These are phyloP conservation scores for Prunella strophiata DNA, from an alignment of 2,797 vertebrate species.

Conservation along the genomic window DNA sequence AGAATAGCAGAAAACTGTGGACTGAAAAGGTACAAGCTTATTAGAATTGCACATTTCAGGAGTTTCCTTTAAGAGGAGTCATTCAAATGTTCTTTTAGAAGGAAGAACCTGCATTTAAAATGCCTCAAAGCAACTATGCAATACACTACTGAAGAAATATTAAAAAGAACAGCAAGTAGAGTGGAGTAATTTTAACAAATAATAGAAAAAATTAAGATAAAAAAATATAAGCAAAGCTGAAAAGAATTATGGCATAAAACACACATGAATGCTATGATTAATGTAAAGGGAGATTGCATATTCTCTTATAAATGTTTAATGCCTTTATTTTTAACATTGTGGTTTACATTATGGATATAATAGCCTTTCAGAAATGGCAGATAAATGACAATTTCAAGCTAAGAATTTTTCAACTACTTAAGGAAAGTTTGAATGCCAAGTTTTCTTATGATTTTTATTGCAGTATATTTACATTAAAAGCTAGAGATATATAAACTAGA, in stretches of 20 bases:
- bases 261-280: slow-evolving; percentile 6
- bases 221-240: slow-evolving; percentile 3
- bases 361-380: slow-evolving; percentile 62
- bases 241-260: neutral
- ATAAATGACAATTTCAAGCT: slow-evolving; percentile 53
- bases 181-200: neutral
- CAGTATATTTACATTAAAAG: slow-evolving; percentile 59
- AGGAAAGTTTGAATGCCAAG: slow-evolving; percentile 56
- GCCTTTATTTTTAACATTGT: slow-evolving; percentile 53
- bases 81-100: neutral
- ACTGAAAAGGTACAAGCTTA: neutral
- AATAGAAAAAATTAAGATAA: neutral
- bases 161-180: neutral
- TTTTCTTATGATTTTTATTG: slow-evolving; percentile 59
- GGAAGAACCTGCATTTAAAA: neutral
- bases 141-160: neutral
- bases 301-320: slow-evolving; percentile 48
- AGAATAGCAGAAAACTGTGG: neutral
- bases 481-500: slow-evolving; percentile 57
- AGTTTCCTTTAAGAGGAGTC: neutral
- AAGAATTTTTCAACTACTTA: slow-evolving; percentile 64
- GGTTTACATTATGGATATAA: slow-evolving; percentile 59
- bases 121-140: neutral
- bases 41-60: neutral
- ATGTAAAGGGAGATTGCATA: slow-evolving; percentile 34